phyloP scores from a whole-genome alignment of 2,113 vertebrate species.

The Gambusia holbrooki region DNA sequence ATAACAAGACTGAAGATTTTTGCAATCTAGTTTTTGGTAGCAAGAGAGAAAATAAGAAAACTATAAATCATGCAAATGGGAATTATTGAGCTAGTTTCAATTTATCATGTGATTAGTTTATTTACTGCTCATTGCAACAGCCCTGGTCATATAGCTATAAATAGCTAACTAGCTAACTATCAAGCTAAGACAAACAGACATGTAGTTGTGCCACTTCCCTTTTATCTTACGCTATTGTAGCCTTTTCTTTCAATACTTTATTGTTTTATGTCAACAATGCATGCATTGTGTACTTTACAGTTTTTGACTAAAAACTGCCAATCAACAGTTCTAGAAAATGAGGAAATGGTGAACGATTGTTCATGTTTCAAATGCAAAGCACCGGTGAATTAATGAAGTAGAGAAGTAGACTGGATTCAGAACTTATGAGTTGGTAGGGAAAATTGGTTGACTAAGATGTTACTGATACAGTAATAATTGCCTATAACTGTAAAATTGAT shows the following conservation, averaged over 20 bases:
- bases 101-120: too few species aligned
- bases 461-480: too few species aligned
- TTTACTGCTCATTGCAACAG: too few species aligned
- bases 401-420: not conserved
- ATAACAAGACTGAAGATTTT: too few species aligned
- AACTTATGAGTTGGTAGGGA: too few species aligned
- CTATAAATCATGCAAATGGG: too few species aligned
- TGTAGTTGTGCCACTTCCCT: not conserved
- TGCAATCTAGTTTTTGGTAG: too few species aligned
- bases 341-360: constrained; percentile 9
- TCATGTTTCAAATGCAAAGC: constrained; percentile 23
- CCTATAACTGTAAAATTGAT: too few species aligned
- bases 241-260: not conserved
- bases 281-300: not conserved
- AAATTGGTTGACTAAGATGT: too few species aligned
- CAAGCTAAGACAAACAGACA: not conserved
- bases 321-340: constrained; percentile 6
- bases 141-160: too few species aligned
- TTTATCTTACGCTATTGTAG: not conserved
- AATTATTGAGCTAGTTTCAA: too few species aligned
- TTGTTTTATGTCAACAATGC: not conserved
- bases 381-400: constrained; percentile 29
- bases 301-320: constrained; percentile 6
- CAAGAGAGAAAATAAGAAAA: too few species aligned
- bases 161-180: not conserved